These are phyloP conservation scores for Eubucco bourcierii DNA, from an alignment of 2,113 vertebrate genomes.

Conservation along the genomic window DNA sequence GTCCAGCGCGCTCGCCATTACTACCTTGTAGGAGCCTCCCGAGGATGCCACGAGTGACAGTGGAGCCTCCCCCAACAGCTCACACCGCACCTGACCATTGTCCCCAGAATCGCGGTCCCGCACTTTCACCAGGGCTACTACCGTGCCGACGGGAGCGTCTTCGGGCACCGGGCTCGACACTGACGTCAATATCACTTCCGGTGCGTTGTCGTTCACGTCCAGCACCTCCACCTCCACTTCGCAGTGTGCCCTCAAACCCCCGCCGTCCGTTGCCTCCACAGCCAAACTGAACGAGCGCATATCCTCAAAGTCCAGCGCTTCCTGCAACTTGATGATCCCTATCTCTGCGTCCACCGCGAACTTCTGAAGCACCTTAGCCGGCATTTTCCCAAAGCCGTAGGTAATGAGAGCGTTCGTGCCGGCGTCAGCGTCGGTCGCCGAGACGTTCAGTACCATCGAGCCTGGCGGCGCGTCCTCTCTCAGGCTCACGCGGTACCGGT, in stretches of 20 bases:
- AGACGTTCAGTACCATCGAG: conserved; percentile 40
- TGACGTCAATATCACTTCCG: too few species aligned
- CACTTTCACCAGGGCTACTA: fast-evolving
- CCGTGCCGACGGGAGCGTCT: not conserved
- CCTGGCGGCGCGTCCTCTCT: conserved; percentile 60
- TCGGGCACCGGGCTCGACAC: too few species aligned
- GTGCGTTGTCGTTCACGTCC: too few species aligned
- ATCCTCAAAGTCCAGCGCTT: conserved; percentile 47
- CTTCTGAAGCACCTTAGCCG: not conserved
- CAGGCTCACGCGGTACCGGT: conserved; percentile 63
- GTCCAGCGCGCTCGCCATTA: too few species aligned
- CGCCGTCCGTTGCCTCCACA: conserved; percentile 76
- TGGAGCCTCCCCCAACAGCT: conserved; percentile 44
- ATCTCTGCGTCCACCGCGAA: conserved; percentile 12
- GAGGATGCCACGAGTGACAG: not conserved
- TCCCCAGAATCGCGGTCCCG: fast-evolving
- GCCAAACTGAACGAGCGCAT: not conserved
- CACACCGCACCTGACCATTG: not conserved
- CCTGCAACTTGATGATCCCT: not conserved
- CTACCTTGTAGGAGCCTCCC: too few species aligned
- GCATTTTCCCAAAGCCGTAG: conserved; percentile 9
- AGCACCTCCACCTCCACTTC: conserved; percentile 34
- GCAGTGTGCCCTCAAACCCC: conserved; percentile 65
- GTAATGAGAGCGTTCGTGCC: conserved; percentile 54
- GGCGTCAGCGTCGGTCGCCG: conserved; percentile 69